Percentiles rank a stretch among this genome's conserved stretches.
phyloP scores from a whole-genome alignment of 2,113 vertebrate genomes.

The Hippolais icterina region DNA sequence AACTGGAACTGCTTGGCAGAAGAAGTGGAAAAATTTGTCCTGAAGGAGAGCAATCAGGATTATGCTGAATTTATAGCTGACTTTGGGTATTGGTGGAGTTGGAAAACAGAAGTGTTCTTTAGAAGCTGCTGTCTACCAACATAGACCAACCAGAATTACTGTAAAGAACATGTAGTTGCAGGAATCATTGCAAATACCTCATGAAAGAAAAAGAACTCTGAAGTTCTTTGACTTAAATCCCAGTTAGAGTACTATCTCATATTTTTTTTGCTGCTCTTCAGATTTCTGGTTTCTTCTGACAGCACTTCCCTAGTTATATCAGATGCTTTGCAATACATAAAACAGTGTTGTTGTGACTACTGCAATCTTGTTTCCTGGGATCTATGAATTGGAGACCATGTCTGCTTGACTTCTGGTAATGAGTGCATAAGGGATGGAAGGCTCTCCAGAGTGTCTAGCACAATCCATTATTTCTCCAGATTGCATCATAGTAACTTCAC shows the following conservation, averaged over 20 bases:
- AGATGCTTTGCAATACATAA: constrained; percentile 15
- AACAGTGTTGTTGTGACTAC: neutral
- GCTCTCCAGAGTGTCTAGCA: neutral
- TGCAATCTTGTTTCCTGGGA: neutral
- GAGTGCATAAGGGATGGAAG: neutral
- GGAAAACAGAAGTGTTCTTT: neutral
- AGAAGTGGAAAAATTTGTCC: neutral
- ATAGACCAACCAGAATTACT: neutral
- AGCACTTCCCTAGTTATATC: constrained; percentile 5
- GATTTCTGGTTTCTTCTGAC: neutral
- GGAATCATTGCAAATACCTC: neutral
- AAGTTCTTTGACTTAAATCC: neutral
- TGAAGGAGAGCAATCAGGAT: neutral
- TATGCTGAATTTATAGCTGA: neutral
- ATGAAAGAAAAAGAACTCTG: neutral
- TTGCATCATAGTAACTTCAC: neutral
- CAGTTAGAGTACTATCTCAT: neutral
- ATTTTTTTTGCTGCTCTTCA: neutral
- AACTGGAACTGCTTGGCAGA: neutral
- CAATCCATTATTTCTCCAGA: neutral
- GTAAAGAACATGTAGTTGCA: neutral
- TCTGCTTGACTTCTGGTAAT: neutral
- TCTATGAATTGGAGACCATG: neutral
- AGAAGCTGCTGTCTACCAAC: neutral
- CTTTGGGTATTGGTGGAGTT: neutral